Percentiles rank a stretch among this genome's conserved stretches.
These are phyloP conservation scores for Muntiacus muntjak DNA, from an alignment of 2,113 vertebrate genomes.

Conservation along the genomic window DNA sequence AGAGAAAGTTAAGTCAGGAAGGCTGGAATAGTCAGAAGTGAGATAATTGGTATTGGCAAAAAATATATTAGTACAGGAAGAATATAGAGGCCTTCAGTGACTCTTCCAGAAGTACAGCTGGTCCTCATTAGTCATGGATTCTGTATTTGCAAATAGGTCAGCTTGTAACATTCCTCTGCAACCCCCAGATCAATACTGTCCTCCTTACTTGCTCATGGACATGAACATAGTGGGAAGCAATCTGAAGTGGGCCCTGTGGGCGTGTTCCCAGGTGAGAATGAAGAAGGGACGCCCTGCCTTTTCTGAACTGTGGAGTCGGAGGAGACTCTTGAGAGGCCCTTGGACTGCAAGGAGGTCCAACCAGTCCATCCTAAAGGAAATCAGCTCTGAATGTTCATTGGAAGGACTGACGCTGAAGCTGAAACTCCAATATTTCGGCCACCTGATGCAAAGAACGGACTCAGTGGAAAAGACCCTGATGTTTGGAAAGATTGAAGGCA, in stretches of 20 bases:
- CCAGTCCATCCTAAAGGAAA: background rate
- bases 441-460: background rate
- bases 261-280: background rate
- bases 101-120: background rate
- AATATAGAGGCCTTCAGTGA: background rate
- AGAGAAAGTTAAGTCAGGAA: background rate
- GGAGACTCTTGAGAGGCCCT: background rate
- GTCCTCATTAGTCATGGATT: background rate
- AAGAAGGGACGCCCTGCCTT: background rate
- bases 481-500: background rate
- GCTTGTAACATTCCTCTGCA: background rate
- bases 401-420: background rate
- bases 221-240: rapidly evolving
- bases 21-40: background rate
- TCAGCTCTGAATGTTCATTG: background rate
- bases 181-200: background rate
- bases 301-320: background rate
- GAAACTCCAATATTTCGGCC: background rate
- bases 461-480: background rate
- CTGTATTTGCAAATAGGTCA: background rate
- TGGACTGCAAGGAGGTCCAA: background rate
- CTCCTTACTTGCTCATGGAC: rapidly evolving
- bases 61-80: background rate
- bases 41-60: background rate
- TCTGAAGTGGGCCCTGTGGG: background rate